Percentiles rank a stretch among this genome's conserved stretches.
phyloP scores from a whole-genome alignment of 2,797 vertebrate species.

The Brotogeris chrysoptera region DNA sequence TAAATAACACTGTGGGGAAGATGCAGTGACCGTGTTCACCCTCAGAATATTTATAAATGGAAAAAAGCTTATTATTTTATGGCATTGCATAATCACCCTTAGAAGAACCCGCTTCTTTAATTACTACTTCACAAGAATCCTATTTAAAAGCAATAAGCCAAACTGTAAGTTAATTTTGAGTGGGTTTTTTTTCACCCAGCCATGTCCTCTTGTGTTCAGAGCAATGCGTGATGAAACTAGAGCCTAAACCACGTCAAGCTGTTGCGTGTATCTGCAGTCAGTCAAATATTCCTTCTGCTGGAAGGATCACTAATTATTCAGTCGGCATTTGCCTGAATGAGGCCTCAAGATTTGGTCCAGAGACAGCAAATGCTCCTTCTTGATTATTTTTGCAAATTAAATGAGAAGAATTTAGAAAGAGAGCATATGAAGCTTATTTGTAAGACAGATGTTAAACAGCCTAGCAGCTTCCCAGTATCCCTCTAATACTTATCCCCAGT shows the following conservation, averaged over 20 bases:
- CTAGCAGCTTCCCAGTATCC: slow-evolving; percentile 66
- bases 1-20: background rate
- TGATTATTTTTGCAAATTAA: slow-evolving; percentile 61
- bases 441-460: slow-evolving; percentile 72
- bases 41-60: background rate
- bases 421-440: slow-evolving; percentile 70
- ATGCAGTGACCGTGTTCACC: background rate
- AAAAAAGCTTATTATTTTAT: background rate
- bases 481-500: slow-evolving; percentile 65
- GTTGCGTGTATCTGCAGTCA: background rate
- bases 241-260: slow-evolving; percentile 35
- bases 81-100: background rate
- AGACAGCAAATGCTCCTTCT: slow-evolving; percentile 55
- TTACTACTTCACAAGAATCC: background rate
- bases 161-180: background rate
- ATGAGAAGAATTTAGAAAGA: slow-evolving; percentile 67
- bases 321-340: slow-evolving; percentile 40
- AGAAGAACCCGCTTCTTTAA: background rate
- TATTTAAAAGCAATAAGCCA: slow-evolving; percentile 18
- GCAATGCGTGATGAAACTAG: background rate
- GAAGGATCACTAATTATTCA: slow-evolving; percentile 51
- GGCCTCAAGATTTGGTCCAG: slow-evolving; percentile 58
- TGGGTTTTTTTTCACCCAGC: background rate
- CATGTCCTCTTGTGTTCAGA: background rate
- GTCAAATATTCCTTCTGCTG: slow-evolving; percentile 11